Conservation (phyloP, 1,140 invertebrate genomes). For the Conus ventricosus region DNA sequence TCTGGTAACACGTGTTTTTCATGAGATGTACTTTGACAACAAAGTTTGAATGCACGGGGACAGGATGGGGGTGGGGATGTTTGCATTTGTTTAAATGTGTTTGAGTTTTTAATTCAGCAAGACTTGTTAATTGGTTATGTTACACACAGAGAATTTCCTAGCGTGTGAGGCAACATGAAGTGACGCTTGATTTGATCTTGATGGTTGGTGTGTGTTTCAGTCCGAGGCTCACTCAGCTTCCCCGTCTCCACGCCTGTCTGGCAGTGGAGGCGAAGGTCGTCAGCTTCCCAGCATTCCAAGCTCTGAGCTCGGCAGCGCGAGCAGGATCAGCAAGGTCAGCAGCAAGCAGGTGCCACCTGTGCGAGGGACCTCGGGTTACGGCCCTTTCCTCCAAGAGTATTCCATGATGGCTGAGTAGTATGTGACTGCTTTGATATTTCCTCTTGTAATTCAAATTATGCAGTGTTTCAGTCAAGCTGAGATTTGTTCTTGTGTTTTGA, state of each 20-base stretch:
- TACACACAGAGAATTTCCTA: no score
- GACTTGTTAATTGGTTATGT: no score
- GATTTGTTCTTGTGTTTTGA: background rate
- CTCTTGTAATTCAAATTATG: no score
- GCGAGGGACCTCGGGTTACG: conserved; percentile 73
- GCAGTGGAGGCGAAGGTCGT: conserved; percentile 40
- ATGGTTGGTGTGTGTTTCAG: background rate
- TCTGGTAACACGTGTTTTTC: no score
- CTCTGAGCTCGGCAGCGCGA: background rate
- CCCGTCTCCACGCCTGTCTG: conserved; percentile 37
- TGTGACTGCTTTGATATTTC: conserved; percentile 64
- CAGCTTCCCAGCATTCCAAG: conserved; percentile 48
- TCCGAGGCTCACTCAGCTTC: conserved; percentile 39
- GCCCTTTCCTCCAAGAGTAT: conserved; percentile 83
- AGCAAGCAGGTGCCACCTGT: conserved; percentile 43
- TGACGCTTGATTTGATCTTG: no score
- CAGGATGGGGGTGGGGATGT: no score
- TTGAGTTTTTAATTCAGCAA: background rate
- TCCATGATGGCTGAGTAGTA: conserved; percentile 87
- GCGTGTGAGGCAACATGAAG: no score
- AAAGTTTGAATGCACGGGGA: no score
- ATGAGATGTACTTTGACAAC: no score
- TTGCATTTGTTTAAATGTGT: background rate
- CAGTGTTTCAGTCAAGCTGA: no score
- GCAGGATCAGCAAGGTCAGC: background rate